Evolutionary conservation across 1,140 invertebrate genomes (phyloP).

Genomic region (Hylaeus volcanicus): DNA sequence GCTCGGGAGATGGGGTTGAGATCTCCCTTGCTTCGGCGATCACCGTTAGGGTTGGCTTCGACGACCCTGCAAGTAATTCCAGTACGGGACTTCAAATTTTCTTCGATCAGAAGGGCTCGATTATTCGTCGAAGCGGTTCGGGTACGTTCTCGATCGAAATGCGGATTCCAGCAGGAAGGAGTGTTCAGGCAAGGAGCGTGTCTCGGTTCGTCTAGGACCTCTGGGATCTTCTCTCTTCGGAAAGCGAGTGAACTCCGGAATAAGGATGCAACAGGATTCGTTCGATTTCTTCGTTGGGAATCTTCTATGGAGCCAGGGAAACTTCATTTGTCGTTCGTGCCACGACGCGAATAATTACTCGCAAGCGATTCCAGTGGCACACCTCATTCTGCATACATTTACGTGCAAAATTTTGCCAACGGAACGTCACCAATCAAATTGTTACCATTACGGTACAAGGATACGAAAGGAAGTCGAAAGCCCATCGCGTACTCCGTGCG

Average conservation of each 20-base stretch:
- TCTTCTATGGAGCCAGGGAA: no score
- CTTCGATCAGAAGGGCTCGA: constrained; percentile 2
- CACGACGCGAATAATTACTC: no score
- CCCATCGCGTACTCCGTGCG: background rate
- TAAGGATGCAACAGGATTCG: background rate
- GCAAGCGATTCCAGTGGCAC: no score
- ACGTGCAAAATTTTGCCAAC: background rate
- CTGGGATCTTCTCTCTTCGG: background rate
- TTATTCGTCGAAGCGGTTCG: background rate
- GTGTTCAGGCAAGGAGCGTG: background rate
- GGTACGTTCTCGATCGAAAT: background rate
- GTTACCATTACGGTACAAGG: no score
- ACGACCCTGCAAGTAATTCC: constrained; percentile 66
- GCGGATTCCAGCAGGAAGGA: background rate
- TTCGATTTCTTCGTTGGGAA: background rate
- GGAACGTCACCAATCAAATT: no score
- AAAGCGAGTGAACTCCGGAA: background rate
- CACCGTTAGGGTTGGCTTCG: constrained; percentile 60
- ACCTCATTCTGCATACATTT: no score
- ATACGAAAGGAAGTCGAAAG: background rate
- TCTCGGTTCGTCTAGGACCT: background rate
- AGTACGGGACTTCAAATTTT: constrained; percentile 49
- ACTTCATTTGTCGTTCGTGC: background rate
- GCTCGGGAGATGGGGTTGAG: constrained; percentile 41
- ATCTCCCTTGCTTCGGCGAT: constrained; percentile 64